A percentile compares a stretch with the other conserved stretches of the same genome.
These are phyloP conservation scores for Cheirogaleus major DNA, from an alignment of 2,797 vertebrate genomes.

Conservation along the genomic window DNA sequence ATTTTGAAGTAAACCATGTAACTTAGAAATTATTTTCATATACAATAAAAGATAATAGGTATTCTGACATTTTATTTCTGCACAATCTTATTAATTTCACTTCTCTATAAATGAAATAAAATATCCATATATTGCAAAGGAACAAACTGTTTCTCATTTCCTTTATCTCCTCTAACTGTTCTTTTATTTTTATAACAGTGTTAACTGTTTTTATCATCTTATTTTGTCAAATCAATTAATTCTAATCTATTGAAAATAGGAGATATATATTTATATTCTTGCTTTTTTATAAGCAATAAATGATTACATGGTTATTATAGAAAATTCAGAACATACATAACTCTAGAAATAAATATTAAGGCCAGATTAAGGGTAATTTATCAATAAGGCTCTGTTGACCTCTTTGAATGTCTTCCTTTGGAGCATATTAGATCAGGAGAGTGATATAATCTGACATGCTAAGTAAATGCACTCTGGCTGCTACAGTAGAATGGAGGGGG, in stretches of 20 bases:
- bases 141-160: conserved; percentile 50
- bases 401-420: background rate
- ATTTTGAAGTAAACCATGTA: conserved; percentile 15
- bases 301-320: background rate
- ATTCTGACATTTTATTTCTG: conserved; percentile 25
- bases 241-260: background rate
- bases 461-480: background rate
- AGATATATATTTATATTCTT: background rate
- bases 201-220: conserved; percentile 11
- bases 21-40: conserved; percentile 13
- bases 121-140: background rate
- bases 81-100: background rate
- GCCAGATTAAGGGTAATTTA: background rate
- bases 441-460: background rate
- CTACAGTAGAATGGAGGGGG: background rate
- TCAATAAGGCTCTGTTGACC: background rate
- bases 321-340: background rate
- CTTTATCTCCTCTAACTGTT: conserved; percentile 33
- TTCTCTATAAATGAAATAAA: background rate
- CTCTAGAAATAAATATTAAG: conserved; percentile 1
- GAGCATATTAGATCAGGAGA: background rate
- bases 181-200: background rate
- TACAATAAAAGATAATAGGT: conserved; percentile 49
- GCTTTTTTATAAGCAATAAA: background rate
- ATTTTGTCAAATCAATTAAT: background rate